Percentiles rank a stretch among this genome's conserved stretches.
phyloP scores from a whole-genome alignment of 1,140 invertebrate species.

The Akabosia matsudoensis region DNA sequence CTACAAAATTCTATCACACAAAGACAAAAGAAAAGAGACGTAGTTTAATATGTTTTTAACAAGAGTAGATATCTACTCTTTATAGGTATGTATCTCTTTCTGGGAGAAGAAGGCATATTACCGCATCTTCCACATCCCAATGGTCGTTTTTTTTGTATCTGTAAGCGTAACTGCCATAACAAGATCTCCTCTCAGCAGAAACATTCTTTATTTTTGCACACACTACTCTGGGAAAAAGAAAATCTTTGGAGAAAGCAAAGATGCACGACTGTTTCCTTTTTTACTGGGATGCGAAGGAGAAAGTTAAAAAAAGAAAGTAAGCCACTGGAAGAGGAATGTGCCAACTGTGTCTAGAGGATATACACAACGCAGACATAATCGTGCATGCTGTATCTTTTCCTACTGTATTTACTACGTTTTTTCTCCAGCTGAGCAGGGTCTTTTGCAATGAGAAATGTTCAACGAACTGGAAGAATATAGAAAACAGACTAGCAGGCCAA shows the following conservation, averaged over 20 bases:
- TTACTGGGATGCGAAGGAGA: background rate
- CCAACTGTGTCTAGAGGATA: background rate
- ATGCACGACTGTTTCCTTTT: background rate
- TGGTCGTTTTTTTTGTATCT: too few relatives aligned
- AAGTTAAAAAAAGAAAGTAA: background rate
- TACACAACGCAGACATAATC: background rate
- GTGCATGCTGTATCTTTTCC: background rate
- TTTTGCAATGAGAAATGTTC: slow-evolving; percentile 18
- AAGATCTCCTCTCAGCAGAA: background rate
- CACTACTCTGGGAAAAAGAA: background rate
- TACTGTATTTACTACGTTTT: too few relatives aligned
- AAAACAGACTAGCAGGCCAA: background rate
- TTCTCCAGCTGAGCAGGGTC: background rate
- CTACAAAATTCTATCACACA: background rate
- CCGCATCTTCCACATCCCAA: too few relatives aligned
- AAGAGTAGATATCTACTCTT: too few relatives aligned
- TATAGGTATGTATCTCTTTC: too few relatives aligned
- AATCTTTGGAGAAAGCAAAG: background rate
- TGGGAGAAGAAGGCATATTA: too few relatives aligned
- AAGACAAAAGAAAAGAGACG: background rate
- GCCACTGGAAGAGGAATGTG: background rate
- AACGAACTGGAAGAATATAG: slow-evolving; percentile 14
- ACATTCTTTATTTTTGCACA: background rate
- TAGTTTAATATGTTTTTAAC: too few relatives aligned
- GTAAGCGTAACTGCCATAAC: too few relatives aligned